Conservation (phyloP, 2,888 invertebrate species). For the Pocota personata region DNA sequence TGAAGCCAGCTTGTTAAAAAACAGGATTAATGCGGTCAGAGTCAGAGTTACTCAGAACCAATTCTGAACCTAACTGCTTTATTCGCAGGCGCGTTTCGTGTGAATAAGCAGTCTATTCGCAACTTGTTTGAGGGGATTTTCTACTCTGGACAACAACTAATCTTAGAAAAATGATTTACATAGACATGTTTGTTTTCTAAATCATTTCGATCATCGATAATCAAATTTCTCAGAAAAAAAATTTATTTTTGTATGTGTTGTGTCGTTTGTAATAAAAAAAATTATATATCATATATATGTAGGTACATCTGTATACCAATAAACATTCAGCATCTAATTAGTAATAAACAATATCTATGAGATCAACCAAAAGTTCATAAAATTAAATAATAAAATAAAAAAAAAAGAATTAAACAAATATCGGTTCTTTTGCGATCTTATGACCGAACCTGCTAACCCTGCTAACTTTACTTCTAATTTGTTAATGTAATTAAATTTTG, state of each 20-base stretch:
- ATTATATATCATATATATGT: background rate
- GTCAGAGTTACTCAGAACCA: background rate
- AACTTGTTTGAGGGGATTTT: background rate
- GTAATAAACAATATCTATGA: conserved; percentile 8
- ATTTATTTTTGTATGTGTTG: background rate
- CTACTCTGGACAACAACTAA: background rate
- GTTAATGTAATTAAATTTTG: conserved; percentile 29
- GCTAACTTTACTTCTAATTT: conserved; percentile 35
- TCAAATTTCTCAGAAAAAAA: background rate
- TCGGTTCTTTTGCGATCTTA: conserved; percentile 31
- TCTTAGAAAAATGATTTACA: background rate
- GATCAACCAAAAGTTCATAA: conserved; percentile 5
- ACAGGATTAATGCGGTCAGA: background rate
- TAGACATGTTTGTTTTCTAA: background rate
- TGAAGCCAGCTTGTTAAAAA: background rate
- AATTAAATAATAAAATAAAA: background rate
- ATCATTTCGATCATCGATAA: background rate
- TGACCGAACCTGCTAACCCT: conserved; percentile 31
- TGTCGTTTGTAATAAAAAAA: background rate
- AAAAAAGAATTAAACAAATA: conserved; percentile 1
- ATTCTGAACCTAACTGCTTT: background rate
- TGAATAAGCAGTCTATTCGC: background rate
- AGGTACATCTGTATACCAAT: background rate
- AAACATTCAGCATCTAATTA: conserved; percentile 29
- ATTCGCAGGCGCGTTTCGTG: background rate